These are phyloP conservation scores for Phoenoteleia sp. DNA, from an alignment of 2,888 invertebrate genomes.

Conservation along the genomic window DNA sequence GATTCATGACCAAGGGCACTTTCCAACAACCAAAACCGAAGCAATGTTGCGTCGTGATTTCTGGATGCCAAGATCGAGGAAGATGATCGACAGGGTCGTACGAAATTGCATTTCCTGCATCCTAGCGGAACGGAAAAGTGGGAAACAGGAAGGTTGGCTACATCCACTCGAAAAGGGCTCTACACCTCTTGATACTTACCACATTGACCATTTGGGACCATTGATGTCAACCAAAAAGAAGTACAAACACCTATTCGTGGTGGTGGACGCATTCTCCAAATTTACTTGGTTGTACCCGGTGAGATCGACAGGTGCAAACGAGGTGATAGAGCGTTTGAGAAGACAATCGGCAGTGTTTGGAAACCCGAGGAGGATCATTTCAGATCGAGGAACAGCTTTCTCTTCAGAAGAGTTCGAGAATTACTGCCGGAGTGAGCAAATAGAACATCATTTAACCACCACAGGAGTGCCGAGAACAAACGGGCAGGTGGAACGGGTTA, in stretches of 20 bases:
- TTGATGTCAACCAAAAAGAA: background rate
- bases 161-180: background rate
- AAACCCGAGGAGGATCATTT: too few relatives aligned
- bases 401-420: too few relatives aligned
- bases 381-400: too few relatives aligned
- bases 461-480: too few relatives aligned
- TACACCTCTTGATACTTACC: background rate
- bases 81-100: background rate
- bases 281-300: background rate
- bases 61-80: background rate
- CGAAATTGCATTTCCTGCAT: background rate
- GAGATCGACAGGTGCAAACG: background rate
- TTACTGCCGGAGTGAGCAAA: too few relatives aligned
- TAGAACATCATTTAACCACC: too few relatives aligned
- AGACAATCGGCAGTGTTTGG: too few relatives aligned
- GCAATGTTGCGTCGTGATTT: background rate
- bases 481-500: background rate
- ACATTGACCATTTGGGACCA: background rate
- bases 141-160: background rate
- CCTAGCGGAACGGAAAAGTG: background rate
- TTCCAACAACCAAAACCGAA: background rate
- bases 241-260: background rate
- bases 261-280: background rate
- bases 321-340: too few relatives aligned
- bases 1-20: background rate